These are phyloP conservation scores for Styela plicata DNA, from an alignment of 23 tunicate genomes.

Conservation along the genomic window DNA sequence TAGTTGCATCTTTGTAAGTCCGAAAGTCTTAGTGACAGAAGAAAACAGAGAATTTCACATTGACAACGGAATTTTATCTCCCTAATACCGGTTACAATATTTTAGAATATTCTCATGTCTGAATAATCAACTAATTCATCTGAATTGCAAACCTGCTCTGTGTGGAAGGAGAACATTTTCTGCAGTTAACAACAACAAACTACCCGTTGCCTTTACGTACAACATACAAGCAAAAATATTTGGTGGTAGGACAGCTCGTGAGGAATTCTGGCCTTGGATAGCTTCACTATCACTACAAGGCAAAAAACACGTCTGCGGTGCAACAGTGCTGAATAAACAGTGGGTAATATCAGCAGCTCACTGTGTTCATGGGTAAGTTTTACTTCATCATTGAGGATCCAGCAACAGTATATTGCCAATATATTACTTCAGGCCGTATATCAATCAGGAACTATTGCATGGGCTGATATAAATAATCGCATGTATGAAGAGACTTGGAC, in stretches of 20 bases:
- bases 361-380: slow-evolving; percentile 75
- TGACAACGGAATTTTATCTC: no score
- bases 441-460: no score
- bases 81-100: no score
- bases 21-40: no score
- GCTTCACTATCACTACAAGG: slow-evolving; percentile 63
- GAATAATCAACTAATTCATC: slow-evolving; percentile 25
- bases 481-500: no score
- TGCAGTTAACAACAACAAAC: background rate
- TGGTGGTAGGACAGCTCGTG: slow-evolving; percentile 71
- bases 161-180: slow-evolving; percentile 40
- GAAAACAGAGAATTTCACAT: no score
- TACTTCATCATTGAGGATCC: no score
- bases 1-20: no score
- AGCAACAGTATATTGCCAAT: background rate
- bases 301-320: slow-evolving; percentile 78
- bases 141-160: slow-evolving; percentile 35
- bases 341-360: slow-evolving; percentile 93
- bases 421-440: no score
- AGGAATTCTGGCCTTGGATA: slow-evolving; percentile 73
- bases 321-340: slow-evolving; percentile 50
- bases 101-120: slow-evolving; percentile 16
- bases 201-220: background rate
- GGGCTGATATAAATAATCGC: no score
- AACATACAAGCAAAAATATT: slow-evolving; percentile 31